A percentile compares a stretch with the other conserved stretches of the same genome.
Conservation (phyloP, 2,888 invertebrate genomes). For the Branchellion lobata region DNA sequence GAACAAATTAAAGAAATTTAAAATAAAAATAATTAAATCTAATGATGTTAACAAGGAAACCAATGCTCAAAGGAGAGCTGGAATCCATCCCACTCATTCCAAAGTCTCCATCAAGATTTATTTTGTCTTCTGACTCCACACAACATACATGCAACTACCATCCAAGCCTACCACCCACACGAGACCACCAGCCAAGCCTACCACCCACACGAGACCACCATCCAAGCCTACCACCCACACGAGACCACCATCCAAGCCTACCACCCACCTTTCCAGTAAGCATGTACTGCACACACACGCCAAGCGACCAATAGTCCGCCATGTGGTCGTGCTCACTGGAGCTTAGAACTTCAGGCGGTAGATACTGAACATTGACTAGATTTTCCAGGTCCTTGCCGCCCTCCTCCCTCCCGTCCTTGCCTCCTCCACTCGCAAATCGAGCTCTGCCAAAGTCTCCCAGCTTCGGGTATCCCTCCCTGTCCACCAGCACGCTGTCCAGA, state of each 20-base stretch:
- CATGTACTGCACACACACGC: constrained; percentile 35
- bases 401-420: background rate
- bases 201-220: too few species aligned
- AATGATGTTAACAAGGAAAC: too few species aligned
- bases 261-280: constrained; percentile 28
- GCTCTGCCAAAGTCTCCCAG: background rate
- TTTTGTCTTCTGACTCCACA: too few species aligned
- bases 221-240: too few species aligned
- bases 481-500: background rate
- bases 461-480: background rate
- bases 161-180: too few species aligned
- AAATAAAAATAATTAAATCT: background rate
- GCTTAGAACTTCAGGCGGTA: constrained; percentile 26
- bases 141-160: too few species aligned
- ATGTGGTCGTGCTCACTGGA: background rate
- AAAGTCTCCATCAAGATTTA: too few species aligned
- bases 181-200: too few species aligned
- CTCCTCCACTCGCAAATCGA: background rate
- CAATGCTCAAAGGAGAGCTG: too few species aligned
- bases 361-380: constrained; percentile 14
- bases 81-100: too few species aligned
- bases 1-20: background rate
- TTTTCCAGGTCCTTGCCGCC: background rate
- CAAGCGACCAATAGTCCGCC: constrained; percentile 37
- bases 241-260: too few species aligned